These are phyloP conservation scores for Perca fluviatilis DNA, from an alignment of 2,113 vertebrate genomes.

Conservation along the genomic window DNA sequence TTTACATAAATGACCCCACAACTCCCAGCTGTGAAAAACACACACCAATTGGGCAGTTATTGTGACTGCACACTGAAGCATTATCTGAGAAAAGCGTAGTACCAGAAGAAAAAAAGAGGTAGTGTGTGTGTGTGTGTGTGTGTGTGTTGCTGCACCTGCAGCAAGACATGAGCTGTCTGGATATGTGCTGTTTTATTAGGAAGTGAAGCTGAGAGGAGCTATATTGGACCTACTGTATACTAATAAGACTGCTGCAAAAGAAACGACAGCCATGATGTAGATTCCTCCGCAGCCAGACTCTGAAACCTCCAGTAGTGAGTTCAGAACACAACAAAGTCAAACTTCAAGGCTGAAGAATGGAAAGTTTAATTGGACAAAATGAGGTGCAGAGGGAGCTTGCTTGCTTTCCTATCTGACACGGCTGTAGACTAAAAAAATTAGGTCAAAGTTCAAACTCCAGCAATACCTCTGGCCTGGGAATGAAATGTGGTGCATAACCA, in stretches of 20 bases:
- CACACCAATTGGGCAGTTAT: conserved; percentile 30
- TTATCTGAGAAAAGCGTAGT: conserved; percentile 47
- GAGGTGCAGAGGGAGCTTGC: conserved; percentile 54
- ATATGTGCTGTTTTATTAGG: conserved; percentile 56
- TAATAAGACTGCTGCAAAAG: conserved; percentile 31
- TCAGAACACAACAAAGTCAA: conserved; percentile 25
- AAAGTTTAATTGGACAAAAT: conserved; percentile 66
- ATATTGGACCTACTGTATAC: conserved; percentile 35
- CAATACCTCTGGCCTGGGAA: conserved; percentile 20
- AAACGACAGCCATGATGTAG: conserved; percentile 37
- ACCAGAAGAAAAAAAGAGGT: conserved; percentile 24
- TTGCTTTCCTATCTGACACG: conserved; percentile 47
- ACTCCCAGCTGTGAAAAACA: conserved; percentile 45
- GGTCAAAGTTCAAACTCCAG: conserved; percentile 60
- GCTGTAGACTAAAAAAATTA: conserved; percentile 44
- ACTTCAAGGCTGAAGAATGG: conserved; percentile 61
- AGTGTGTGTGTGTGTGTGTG: background rate
- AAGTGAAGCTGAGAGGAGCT: conserved; percentile 25
- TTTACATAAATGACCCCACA: conserved; percentile 44
- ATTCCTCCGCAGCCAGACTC: conserved; percentile 17
- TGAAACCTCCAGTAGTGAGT: conserved; percentile 18
- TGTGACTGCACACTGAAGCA: conserved; percentile 32
- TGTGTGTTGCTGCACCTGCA: conserved; percentile 41
- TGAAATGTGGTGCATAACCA: conserved; percentile 15
- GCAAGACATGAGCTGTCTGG: conserved; percentile 33